Base-by-base conservation (phyloP, 2,113 vertebrate species). In the Scartelaos histophorus region DNA sequence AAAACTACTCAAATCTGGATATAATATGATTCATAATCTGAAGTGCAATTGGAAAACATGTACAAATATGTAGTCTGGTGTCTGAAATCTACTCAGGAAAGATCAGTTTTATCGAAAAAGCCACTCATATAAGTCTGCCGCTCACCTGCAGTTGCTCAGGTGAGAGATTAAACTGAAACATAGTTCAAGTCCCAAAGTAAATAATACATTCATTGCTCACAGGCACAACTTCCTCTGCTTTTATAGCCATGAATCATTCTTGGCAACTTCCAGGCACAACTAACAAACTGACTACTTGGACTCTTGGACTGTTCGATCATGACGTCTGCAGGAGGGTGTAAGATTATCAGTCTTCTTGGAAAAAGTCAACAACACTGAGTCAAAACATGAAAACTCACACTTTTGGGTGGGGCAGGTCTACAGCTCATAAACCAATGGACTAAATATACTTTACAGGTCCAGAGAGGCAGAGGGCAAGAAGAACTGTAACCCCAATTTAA, bases 291-390 rank as follows among this genome's bases (percentile, higher is more conserved):
- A 64, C 61, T 64, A 5, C 16, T 64, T 43, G 58, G 58, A 61
- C 58, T 61, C 34, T 61, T 17, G 58, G 15, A n/a, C n/a, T n/a
- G n/a, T 61, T 16, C 5, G 25, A 24, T 61, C 16, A 16, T 61
- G 58, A 61, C 58, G 25, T 61, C 58, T 61, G 24, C 57, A 9
- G 15, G 2, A 2, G 57, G 25, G 58, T 19, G 34, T n/a, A 35
- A 43, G 12, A 64, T n/a, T 21, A 21, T 64, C 60, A 38, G 34
- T 64, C 61, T 38, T 34, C 34, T 21, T 3, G 34, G 61, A 64
- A 64, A n/a, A 64, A 35, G 34, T 64, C 61, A 64, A 38, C 61
- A 64, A 34, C 54, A 46, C 53, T 67, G 29, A 46, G 3, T 46
- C 13, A 73, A 47, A 49, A 17, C 22, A 13, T 35, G 51, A 35